phyloP scores from a whole-genome alignment of 2,888 invertebrate species.

The Zaprionus obscuricornis region DNA sequence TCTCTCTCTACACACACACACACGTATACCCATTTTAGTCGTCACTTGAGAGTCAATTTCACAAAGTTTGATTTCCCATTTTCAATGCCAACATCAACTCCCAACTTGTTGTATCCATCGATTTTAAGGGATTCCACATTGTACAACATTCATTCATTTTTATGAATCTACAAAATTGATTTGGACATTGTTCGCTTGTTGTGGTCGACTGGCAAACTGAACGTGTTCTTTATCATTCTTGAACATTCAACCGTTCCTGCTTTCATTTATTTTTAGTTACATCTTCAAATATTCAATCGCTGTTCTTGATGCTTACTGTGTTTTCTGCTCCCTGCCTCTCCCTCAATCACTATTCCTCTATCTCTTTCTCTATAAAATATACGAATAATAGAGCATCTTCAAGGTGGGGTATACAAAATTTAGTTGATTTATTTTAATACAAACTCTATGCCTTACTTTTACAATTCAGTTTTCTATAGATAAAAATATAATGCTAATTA shows the following conservation, averaged over 20 bases:
- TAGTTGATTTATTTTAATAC: too few species aligned
- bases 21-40: constrained; percentile 20
- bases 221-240: constrained; percentile 37
- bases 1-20: background rate
- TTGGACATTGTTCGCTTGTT: constrained; percentile 75
- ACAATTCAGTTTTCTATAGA: too few species aligned
- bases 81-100: constrained; percentile 51
- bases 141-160: constrained; percentile 67
- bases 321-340: too few species aligned
- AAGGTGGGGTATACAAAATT: too few species aligned
- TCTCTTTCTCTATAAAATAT: too few species aligned
- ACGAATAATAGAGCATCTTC: too few species aligned
- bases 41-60: constrained; percentile 82
- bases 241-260: constrained; percentile 1
- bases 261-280: constrained; percentile 16
- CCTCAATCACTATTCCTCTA: too few species aligned
- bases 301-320: too few species aligned
- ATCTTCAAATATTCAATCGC: too few species aligned
- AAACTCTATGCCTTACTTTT: too few species aligned
- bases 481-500: too few species aligned
- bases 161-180: constrained; percentile 73
- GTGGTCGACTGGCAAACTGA: constrained; percentile 47
- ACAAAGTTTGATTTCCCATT: constrained; percentile 80
- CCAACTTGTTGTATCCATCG: constrained; percentile 35
- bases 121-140: constrained; percentile 58